These are phyloP conservation scores for Coregonus clupeaformis DNA, from an alignment of 2,113 vertebrate genomes.

Conservation along the genomic window DNA sequence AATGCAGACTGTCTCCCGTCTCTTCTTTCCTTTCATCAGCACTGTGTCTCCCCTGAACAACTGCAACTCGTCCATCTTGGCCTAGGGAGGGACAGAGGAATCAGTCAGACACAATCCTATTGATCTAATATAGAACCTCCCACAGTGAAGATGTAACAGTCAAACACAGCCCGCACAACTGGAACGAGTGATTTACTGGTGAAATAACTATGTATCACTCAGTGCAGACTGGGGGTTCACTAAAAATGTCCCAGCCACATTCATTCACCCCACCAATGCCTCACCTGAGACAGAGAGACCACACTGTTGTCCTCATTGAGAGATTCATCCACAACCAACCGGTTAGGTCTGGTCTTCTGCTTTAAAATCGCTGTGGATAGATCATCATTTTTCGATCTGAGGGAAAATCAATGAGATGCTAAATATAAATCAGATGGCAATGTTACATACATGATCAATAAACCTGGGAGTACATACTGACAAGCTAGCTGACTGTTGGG, in stretches of 20 bases:
- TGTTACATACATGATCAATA: no score
- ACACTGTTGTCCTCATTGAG: constrained; percentile 93
- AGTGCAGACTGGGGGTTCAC: background rate
- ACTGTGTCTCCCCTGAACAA: constrained; percentile 90
- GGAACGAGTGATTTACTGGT: background rate
- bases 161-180: no score
- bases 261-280: background rate
- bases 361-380: constrained; percentile 90
- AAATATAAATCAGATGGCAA: no score
- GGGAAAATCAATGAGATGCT: background rate
- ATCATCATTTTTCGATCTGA: constrained; percentile 85
- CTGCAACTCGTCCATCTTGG: constrained; percentile 89
- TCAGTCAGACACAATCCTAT: background rate
- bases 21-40: constrained; percentile 88
- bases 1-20: constrained; percentile 87
- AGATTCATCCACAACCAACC: constrained; percentile 88
- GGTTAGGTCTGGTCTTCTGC: constrained; percentile 88
- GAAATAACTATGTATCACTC: background rate
- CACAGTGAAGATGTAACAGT: no score
- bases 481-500: background rate
- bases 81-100: constrained; percentile 58
- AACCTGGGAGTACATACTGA: background rate
- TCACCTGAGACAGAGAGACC: constrained; percentile 87
- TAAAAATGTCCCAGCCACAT: background rate
- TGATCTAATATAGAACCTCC: background rate